A percentile compares a stretch with the other conserved stretches of the same genome.
phyloP scores from a whole-genome alignment of 1,140 invertebrate species.

The Drosophila cardini region DNA sequence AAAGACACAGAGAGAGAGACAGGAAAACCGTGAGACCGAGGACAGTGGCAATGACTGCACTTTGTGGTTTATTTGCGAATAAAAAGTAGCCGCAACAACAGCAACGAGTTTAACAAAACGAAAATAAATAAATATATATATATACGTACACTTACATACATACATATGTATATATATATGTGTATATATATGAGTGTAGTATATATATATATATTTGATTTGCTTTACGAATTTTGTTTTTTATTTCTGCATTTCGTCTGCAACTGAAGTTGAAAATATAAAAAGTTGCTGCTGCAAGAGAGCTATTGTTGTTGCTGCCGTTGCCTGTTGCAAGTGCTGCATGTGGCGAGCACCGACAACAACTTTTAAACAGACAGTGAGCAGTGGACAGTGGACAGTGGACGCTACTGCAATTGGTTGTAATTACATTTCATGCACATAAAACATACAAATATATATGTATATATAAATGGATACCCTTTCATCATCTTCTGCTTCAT shows the following conservation, averaged over 20 bases:
- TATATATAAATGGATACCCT: conserved; percentile 5
- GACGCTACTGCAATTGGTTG: conserved; percentile 54
- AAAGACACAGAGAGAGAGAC: neutral
- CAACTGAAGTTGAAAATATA: conserved; percentile 76
- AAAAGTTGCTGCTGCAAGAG: conserved; percentile 56
- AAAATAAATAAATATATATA: conserved; percentile 43
- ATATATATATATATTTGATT: conserved; percentile 64
- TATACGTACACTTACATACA: no score
- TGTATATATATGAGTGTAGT: no score
- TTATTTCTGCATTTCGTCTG: conserved; percentile 55
- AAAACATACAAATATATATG: conserved; percentile 14
- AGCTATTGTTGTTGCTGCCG: conserved; percentile 16
- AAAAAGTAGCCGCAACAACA: conserved; percentile 12
- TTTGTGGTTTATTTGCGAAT: conserved; percentile 76
- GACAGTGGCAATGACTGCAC: conserved; percentile 59
- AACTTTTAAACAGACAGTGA: neutral
- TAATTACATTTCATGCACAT: conserved; percentile 65
- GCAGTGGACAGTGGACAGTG: conserved; percentile 13
- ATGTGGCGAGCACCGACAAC: neutral
- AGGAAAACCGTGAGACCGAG: conserved; percentile 16
- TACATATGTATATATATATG: no score
- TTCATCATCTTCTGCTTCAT: conserved; percentile 67
- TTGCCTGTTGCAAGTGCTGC: neutral
- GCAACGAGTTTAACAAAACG: neutral
- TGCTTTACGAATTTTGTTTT: conserved; percentile 43